phyloP scores from a whole-genome alignment of 2,888 invertebrate species.

The Tinea semifulvella region DNA sequence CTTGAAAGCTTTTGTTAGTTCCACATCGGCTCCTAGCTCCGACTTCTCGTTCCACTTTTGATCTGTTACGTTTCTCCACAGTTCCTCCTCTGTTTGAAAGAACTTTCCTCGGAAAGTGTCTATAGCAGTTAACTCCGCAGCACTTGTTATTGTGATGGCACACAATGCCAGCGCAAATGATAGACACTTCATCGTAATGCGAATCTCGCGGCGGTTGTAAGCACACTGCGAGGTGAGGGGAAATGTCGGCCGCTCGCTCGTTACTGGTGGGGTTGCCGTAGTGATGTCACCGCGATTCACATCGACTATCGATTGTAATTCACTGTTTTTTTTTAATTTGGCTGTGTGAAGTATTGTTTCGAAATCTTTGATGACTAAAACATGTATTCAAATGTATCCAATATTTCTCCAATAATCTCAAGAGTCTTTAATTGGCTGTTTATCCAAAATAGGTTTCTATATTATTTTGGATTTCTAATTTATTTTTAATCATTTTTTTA shows the following conservation, averaged over 20 bases:
- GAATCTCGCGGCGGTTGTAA: not conserved
- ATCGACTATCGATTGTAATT: not conserved
- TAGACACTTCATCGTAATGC: constrained; percentile 36
- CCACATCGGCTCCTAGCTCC: constrained; percentile 58
- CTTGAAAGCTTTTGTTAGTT: constrained; percentile 67
- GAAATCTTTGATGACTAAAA: no score
- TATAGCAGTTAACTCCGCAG: constrained; percentile 48
- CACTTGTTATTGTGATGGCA: constrained; percentile 24
- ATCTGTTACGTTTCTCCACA: constrained; percentile 54
- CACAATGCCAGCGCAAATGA: constrained; percentile 32
- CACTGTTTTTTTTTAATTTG: not conserved
- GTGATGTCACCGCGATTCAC: constrained; percentile 10
- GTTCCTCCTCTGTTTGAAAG: constrained; percentile 62
- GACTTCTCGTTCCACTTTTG: constrained; percentile 37
- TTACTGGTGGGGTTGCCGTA: constrained; percentile 11
- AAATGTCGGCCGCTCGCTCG: not conserved
- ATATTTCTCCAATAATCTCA: no score
- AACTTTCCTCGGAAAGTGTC: constrained; percentile 70
- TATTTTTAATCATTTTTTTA: no score
- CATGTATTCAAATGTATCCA: no score
- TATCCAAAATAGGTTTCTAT: no score
- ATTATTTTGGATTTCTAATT: no score
- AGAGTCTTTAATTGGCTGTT: no score
- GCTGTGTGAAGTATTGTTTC: no score
- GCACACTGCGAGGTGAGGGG: not conserved